Evolutionary conservation across 2,888 invertebrate species (phyloP).

Genomic region (Rosalia funebris): DNA sequence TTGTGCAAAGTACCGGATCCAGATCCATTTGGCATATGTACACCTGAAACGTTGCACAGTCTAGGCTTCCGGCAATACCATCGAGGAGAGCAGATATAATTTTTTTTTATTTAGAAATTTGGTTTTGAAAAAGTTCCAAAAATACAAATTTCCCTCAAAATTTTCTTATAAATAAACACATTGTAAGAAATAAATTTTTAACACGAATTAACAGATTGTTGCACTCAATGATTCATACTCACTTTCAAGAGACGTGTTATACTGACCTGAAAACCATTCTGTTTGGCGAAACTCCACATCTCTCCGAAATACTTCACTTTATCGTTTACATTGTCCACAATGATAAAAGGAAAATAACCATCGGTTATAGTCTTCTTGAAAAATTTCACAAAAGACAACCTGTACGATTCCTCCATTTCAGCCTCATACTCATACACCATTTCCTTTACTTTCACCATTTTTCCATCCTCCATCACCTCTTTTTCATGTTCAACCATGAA

Average conservation of each 20-base stretch:
- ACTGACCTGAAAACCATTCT: slow-evolving; percentile 80
- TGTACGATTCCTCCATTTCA: slow-evolving; percentile 83
- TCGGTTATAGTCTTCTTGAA: slow-evolving; percentile 92
- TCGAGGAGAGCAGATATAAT: too few relatives aligned
- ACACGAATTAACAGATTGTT: too few relatives aligned
- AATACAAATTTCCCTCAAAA: too few relatives aligned
- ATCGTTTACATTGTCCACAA: slow-evolving; percentile 91
- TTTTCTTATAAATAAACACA: too few relatives aligned
- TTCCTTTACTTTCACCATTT: slow-evolving; percentile 74
- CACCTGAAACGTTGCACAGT: slow-evolving; percentile 77
- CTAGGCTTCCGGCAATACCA: too few relatives aligned
- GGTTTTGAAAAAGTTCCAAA: too few relatives aligned
- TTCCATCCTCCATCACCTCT: slow-evolving; percentile 77
- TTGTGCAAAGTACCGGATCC: slow-evolving; percentile 80
- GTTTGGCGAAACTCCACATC: slow-evolving; percentile 87
- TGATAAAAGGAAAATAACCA: slow-evolving; percentile 91
- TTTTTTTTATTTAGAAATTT: too few relatives aligned
- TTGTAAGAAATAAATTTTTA: too few relatives aligned
- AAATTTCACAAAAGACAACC: slow-evolving; percentile 84
- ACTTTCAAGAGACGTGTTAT: too few relatives aligned
- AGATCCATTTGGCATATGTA: slow-evolving; percentile 90
- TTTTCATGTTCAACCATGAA: slow-evolving; percentile 89
- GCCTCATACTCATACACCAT: slow-evolving; percentile 91
- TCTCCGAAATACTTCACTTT: slow-evolving; percentile 84
- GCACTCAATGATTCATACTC: too few relatives aligned